phyloP scores from a whole-genome alignment of 2,797 vertebrate species.

The Squalus acanthias region DNA sequence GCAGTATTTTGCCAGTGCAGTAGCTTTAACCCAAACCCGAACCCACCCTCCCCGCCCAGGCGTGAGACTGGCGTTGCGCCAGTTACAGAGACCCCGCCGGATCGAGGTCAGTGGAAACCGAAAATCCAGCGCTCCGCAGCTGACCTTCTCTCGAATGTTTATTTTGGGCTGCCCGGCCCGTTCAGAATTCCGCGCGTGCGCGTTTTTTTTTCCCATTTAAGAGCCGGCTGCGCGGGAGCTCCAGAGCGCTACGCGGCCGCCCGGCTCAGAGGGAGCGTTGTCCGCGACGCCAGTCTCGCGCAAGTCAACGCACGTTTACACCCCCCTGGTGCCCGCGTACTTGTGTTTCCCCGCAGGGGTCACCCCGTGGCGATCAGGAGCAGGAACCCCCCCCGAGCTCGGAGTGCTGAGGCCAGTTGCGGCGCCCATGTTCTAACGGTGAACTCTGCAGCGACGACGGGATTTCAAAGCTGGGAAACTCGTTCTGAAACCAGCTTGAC shows the following conservation, averaged over 20 bases:
- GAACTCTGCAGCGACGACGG: neutral
- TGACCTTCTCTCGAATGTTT: too few species aligned
- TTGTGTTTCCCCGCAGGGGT: neutral
- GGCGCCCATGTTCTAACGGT: neutral
- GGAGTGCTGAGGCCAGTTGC: neutral
- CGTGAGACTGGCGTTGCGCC: neutral
- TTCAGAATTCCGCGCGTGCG: too few species aligned
- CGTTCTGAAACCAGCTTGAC: too few species aligned
- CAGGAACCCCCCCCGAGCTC: neutral
- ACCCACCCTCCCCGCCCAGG: neutral
- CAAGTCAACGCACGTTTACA: neutral
- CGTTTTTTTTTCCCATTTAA: too few species aligned
- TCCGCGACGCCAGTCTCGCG: too few species aligned
- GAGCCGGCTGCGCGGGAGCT: too few species aligned
- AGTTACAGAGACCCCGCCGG: neutral
- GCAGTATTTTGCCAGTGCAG: too few species aligned
- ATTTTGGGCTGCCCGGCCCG: too few species aligned
- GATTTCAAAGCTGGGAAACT: neutral
- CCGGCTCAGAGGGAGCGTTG: too few species aligned
- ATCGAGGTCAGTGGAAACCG: neutral
- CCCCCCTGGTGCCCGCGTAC: neutral
- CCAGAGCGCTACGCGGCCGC: too few species aligned
- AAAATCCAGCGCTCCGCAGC: too few species aligned
- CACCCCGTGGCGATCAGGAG: too few species aligned
- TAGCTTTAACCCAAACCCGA: neutral